Conservation (phyloP, 2,888 invertebrate genomes). For the Stenotaenia linearis region DNA sequence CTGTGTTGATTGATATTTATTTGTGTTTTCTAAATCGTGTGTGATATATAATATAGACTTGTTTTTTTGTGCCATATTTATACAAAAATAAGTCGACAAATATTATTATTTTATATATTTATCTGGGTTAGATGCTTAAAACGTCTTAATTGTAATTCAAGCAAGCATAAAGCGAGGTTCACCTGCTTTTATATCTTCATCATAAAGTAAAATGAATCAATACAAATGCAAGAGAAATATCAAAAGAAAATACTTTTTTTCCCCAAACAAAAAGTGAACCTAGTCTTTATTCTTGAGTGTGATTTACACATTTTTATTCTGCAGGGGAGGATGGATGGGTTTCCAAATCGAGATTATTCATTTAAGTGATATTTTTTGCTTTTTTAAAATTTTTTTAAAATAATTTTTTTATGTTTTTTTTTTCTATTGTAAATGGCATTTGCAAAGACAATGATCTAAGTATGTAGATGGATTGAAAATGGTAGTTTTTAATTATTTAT, state of each 20-base stretch:
- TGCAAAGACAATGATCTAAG: not conserved
- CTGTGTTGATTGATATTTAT: conserved; percentile 21
- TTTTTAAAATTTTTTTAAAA: not conserved
- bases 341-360: not conserved
- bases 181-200: not conserved
- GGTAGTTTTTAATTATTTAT: not conserved
- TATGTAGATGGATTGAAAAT: not conserved
- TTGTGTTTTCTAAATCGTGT: not conserved
- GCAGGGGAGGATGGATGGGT: not conserved
- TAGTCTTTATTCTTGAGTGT: not conserved
- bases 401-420: not conserved
- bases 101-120: conserved; percentile 6
- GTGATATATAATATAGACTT: not conserved
- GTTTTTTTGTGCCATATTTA: conserved; percentile 5
- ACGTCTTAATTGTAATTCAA: not conserved
- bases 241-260: not conserved
- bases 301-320: not conserved
- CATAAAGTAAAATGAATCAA: not conserved
- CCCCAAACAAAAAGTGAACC: not conserved
- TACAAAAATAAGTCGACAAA: not conserved
- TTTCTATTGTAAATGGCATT: not conserved
- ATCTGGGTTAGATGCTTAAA: conserved; percentile 12
- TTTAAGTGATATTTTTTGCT: not conserved
- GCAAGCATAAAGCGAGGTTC: not conserved
- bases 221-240: not conserved